phyloP scores from a whole-genome alignment of 2,113 vertebrate species.

The Poeciliopsis turrubarensis region DNA sequence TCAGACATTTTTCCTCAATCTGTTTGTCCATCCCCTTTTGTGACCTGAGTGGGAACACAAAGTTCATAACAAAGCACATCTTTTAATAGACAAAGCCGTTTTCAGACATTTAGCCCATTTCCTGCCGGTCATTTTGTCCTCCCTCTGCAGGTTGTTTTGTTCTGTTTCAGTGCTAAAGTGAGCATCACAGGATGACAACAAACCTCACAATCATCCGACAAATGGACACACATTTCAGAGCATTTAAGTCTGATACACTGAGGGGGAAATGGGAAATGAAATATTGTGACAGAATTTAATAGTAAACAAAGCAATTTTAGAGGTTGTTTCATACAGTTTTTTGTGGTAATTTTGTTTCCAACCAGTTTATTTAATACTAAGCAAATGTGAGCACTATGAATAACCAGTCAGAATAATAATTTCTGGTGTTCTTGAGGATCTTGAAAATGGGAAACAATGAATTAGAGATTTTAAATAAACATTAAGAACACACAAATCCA shows the following conservation, averaged over 20 bases:
- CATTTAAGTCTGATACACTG: neutral
- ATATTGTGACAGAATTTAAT: neutral
- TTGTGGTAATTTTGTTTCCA: neutral
- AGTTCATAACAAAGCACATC: neutral
- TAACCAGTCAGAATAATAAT: too few species aligned
- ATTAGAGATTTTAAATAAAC: neutral
- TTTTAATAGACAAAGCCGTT: neutral
- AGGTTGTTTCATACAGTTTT: neutral
- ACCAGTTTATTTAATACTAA: neutral
- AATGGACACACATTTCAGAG: neutral
- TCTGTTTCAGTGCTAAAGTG: neutral
- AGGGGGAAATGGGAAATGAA: neutral
- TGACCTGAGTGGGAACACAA: constrained; percentile 1
- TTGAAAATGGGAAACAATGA: neutral
- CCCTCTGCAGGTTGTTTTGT: neutral
- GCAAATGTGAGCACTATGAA: neutral
- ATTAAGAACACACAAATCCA: neutral
- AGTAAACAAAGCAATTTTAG: neutral
- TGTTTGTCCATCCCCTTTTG: constrained; percentile 1
- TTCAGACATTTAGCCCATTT: neutral
- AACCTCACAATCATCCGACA: neutral
- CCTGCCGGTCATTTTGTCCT: neutral
- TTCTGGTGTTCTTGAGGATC: too few species aligned
- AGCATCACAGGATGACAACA: neutral
- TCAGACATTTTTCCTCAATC: constrained; percentile 9